A percentile compares a stretch with the other conserved stretches of the same genome.
Evolutionary conservation across 2,113 vertebrate genomes (phyloP).

Genomic region (Paralichthys olivaceus): DNA sequence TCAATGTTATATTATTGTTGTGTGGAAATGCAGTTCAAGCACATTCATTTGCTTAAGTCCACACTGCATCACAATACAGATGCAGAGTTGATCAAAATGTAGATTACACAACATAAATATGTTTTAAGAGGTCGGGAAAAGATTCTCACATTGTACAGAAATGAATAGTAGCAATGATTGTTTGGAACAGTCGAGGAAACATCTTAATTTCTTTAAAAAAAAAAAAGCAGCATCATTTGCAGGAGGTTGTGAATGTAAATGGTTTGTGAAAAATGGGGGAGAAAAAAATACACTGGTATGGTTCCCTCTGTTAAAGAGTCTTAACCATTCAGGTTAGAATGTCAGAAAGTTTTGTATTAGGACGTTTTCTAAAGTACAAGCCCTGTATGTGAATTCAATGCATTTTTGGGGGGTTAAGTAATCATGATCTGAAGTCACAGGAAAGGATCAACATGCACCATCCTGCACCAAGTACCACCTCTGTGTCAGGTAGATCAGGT

Average conservation of each 20-base stretch:
- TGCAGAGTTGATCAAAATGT: not conserved
- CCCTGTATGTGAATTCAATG: not conserved
- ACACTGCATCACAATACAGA: not conserved
- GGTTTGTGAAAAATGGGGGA: not conserved
- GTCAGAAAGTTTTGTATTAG: not conserved
- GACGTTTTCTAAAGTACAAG: too few relatives aligned
- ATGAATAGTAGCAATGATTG: constrained; percentile 1
- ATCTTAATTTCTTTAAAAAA: not conserved
- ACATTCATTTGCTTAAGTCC: too few relatives aligned
- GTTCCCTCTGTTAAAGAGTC: not conserved
- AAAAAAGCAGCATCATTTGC: not conserved
- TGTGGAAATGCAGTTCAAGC: too few relatives aligned
- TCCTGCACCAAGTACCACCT: not conserved
- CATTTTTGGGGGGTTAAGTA: not conserved
- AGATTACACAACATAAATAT: too few relatives aligned
- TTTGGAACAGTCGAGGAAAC: not conserved
- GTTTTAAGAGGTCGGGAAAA: not conserved
- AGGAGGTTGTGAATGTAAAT: not conserved
- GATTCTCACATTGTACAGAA: not conserved
- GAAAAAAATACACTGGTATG: not conserved
- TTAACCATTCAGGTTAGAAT: not conserved
- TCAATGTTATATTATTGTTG: too few relatives aligned
- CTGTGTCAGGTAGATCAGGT: constrained; percentile 2
- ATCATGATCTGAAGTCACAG: not conserved
- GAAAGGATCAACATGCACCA: not conserved